Evolutionary conservation across 2,797 vertebrate genomes (phyloP).

Genomic region (Semaprochilodus insignis): DNA sequence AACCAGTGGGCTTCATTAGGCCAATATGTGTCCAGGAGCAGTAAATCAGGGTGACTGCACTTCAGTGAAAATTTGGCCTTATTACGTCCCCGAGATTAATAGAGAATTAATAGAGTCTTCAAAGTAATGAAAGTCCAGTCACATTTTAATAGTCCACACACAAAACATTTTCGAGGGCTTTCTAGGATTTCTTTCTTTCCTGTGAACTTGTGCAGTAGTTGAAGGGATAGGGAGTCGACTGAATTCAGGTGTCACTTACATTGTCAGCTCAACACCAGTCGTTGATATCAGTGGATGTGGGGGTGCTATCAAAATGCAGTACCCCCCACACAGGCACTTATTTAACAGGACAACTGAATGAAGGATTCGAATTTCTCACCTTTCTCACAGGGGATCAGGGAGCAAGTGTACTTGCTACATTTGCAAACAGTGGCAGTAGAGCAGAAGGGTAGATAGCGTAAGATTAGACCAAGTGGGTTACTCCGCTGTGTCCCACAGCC

Average conservation of each 20-base stretch:
- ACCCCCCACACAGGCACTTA: neutral
- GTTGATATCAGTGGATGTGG: neutral
- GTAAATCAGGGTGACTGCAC: no score
- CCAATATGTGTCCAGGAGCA: no score
- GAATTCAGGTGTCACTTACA: neutral
- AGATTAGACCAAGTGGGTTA: neutral
- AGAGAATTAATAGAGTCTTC: neutral
- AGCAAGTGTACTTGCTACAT: conserved; percentile 39
- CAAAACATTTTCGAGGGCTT: neutral
- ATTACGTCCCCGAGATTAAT: neutral
- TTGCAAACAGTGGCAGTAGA: conserved; percentile 55
- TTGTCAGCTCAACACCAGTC: neutral
- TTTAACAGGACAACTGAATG: neutral
- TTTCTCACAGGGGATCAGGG: neutral
- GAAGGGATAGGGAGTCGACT: no score
- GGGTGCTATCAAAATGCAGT: neutral
- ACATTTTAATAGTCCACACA: no score
- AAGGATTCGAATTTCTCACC: conserved; percentile 9
- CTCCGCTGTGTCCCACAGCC: neutral
- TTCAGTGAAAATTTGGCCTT: neutral
- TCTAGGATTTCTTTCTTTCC: neutral
- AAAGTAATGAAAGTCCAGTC: neutral
- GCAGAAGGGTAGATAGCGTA: conserved; percentile 49
- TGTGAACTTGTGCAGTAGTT: neutral
- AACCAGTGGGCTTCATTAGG: no score